Evolutionary conservation across 1,140 invertebrate genomes (phyloP), one percentile per base, ranked within the genome.

Genomic region (Scaptomyza hsui): DNA sequence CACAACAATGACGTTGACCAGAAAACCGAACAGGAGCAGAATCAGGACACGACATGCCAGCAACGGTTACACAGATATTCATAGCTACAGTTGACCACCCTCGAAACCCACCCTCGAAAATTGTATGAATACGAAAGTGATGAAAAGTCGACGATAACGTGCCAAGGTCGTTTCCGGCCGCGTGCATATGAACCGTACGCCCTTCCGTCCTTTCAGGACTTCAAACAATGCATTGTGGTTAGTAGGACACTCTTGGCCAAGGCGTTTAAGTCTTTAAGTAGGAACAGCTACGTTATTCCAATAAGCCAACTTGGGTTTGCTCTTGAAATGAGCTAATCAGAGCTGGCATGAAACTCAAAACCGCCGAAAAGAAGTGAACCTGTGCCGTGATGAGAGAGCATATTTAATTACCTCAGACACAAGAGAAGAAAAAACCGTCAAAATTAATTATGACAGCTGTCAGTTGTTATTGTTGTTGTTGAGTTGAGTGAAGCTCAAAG

Each of bases 81-180:
- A 53, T 45, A 51, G 57, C 48, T 29, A 15, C 41, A 24, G 41
- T 19, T 24, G 6, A 16, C 21, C 37, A 15, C n/a, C n/a, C n/a
- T n/a, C n/a, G n/a, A n/a, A n/a, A 6, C 15, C 21, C 18, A 3
- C 4, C 35, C 71, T 73, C 78, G 82, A 88, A 85, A 77, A 80
- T 72, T 77, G 80, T 85, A 79, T 89, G 83, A 88, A 88, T 89
- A 89, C 79, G 79, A 89, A 77, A 82, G 73, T 86, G 85, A 89
- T 89, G 85, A 77, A 89, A 89, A 89, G 77, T 80, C 80, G 78
- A 89, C 80, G 85, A 89, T 89, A 89, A 89, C 85, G 80, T 85
- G 85, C 85, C 85, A 89, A 89, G 85, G 85, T 89, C 85, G 85
- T 89, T 89, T 89, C 85, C 85, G 85, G 85, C 85, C 85, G 85